Base-by-base conservation (phyloP, 1,140 invertebrate genomes). In the Lasioglossum albipes region DNA sequence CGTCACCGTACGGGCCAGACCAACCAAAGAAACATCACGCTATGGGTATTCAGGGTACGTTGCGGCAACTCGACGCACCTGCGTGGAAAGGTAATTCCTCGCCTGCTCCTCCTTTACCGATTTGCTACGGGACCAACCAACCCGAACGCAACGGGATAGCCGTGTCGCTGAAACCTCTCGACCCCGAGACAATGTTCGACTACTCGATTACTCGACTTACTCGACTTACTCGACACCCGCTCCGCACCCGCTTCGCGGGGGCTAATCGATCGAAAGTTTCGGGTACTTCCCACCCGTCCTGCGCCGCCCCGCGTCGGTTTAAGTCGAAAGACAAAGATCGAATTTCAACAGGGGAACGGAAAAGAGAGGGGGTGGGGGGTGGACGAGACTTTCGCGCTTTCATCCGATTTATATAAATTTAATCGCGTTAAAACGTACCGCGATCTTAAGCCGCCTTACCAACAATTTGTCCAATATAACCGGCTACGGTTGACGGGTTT, bases 1-100 rank as follows among this genome's bases (percentile, higher is more conserved):
- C 89, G 92, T 91, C 90, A 94, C 89, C 91, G 92, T 71, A 88
- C 92, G 87, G 89, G 90, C 87, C 86, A 89, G 61, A 90, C 86
- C 90, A 87, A 91, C 80, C 92, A 93, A 82, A 91, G 93, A 84
- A 95, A 95, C 87, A 93, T 96, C 83, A 96, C 95, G 18, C 93
- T 96, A 4, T 96, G 95, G 94, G 95, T 95, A 31, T 96, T 96
- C 90, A 94, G 94, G 67, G 95, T 96, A 27, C 92, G 90, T 42
- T 93, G 91, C 82, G 94, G 94, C 75, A 96, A 96, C 88, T 92
- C 92, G 73, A 95, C 94, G 74, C 93, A 94, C 87, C 91, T 95
- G 80, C 94, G 94, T 87, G 94, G 94, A 85, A 95, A 95, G 94
- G 95, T 95, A 92, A 89, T 84, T 6, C 0, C 36, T 4, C 70